These are phyloP conservation scores for Clupea harengus DNA, from an alignment of 2,113 vertebrate species.

Conservation along the genomic window DNA sequence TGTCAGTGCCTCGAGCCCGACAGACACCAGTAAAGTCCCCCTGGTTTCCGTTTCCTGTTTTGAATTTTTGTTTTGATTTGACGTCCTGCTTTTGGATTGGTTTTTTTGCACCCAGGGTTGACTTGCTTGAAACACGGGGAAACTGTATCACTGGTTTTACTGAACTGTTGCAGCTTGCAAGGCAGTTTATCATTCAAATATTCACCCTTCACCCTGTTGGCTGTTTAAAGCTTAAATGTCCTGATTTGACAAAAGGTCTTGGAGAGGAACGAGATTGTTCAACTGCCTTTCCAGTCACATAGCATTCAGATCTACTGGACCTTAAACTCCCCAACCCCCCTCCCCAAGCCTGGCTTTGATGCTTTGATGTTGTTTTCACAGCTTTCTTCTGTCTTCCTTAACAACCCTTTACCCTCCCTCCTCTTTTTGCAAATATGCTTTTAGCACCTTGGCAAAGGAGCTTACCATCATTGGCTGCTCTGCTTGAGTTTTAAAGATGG, in stretches of 20 bases:
- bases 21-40: conserved; percentile 68
- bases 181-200: conserved; percentile 31
- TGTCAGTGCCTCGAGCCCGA: conserved; percentile 62
- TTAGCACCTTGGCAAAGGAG: not conserved
- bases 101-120: not conserved
- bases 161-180: conserved; percentile 59
- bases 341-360: not conserved
- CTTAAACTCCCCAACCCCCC: not conserved
- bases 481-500: not conserved
- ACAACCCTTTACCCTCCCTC: not conserved
- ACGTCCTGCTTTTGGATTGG: conserved; percentile 15
- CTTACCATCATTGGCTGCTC: not conserved
- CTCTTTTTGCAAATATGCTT: not conserved
- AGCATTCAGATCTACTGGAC: not conserved
- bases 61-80: conserved; percentile 38
- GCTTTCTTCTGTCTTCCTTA: not conserved
- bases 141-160: conserved; percentile 28
- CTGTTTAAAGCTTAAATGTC: not conserved
- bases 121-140: not conserved
- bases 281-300: conserved; percentile 67
- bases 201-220: not conserved
- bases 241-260: not conserved
- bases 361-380: not conserved
- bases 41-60: conserved; percentile 52
- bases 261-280: conserved; percentile 48